Evolutionary conservation across 2,888 invertebrate genomes (phyloP).

Genomic region (Molanna angustata): DNA sequence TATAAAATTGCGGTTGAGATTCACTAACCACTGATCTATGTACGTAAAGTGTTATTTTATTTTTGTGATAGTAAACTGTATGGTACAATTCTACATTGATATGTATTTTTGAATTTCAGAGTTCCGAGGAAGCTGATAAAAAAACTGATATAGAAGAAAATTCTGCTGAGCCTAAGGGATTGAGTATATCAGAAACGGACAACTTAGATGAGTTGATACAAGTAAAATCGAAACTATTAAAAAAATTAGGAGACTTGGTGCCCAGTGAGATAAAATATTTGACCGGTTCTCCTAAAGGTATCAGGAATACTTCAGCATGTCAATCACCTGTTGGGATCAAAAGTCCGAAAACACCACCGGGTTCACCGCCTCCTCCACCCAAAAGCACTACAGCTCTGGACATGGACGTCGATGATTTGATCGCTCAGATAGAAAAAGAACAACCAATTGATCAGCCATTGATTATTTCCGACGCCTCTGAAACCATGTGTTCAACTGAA

Average conservation of each 20-base stretch:
- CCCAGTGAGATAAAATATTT: constrained; percentile 51
- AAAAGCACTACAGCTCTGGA: constrained; percentile 26
- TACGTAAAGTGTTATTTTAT: neutral
- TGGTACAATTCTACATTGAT: neutral
- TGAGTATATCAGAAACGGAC: constrained; percentile 17
- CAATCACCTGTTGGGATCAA: constrained; percentile 16
- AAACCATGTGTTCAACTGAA: constrained; percentile 20
- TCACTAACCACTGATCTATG: constrained; percentile 25
- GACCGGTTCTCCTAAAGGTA: constrained; percentile 36
- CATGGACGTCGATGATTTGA: constrained; percentile 31
- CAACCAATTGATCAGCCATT: constrained; percentile 29
- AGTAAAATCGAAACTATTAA: constrained; percentile 49
- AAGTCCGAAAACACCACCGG: constrained; percentile 15
- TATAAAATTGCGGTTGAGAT: constrained; percentile 18
- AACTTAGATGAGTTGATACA: constrained; percentile 45
- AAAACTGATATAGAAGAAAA: constrained; percentile 4
- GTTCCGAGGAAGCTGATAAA: neutral
- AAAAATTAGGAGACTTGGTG: constrained; percentile 54
- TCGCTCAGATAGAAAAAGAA: constrained; percentile 31
- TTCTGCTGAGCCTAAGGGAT: constrained; percentile 5
- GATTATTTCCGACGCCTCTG: constrained; percentile 19
- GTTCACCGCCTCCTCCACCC: constrained; percentile 8
- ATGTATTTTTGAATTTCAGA: constrained; percentile 2
- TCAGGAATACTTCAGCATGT: constrained; percentile 11
- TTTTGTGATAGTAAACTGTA: neutral